A percentile compares a stretch with the other conserved stretches of the same genome.
These are phyloP conservation scores for Acromyrmex heyeri DNA, from an alignment of 1,140 invertebrate genomes.

Conservation along the genomic window DNA sequence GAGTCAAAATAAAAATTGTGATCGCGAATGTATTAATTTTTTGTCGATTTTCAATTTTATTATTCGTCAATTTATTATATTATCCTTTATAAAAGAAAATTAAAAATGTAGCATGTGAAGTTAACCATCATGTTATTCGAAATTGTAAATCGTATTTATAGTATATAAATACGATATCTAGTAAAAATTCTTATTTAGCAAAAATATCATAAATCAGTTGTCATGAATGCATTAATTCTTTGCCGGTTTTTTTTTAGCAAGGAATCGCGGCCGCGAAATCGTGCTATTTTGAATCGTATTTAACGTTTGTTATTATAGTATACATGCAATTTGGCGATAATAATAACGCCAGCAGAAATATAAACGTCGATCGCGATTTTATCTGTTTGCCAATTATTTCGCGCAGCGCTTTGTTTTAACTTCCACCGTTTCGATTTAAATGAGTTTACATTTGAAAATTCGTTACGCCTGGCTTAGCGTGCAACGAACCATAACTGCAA, in stretches of 20 bases:
- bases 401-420: slow-evolving; percentile 28
- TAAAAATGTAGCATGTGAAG: no score
- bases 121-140: no score
- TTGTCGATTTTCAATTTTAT: no score
- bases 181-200: no score
- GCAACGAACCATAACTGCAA: slow-evolving; percentile 8
- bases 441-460: slow-evolving; percentile 28
- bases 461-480: background rate
- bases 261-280: background rate
- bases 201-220: background rate
- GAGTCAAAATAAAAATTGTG: no score
- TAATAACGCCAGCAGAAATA: slow-evolving; percentile 18
- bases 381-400: slow-evolving; percentile 41
- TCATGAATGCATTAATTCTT: background rate
- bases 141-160: no score
- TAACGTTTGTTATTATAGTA: slow-evolving; percentile 24
- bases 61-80: no score
- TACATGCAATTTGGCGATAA: slow-evolving; percentile 19
- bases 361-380: slow-evolving; percentile 43
- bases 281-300: background rate
- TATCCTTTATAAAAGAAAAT: no score
- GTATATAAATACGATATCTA: no score
- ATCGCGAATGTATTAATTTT: no score
- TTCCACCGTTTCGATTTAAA: slow-evolving; percentile 34
- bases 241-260: background rate